phyloP scores from a whole-genome alignment of 2,888 invertebrate genomes.

The Microdon myrmicae region DNA sequence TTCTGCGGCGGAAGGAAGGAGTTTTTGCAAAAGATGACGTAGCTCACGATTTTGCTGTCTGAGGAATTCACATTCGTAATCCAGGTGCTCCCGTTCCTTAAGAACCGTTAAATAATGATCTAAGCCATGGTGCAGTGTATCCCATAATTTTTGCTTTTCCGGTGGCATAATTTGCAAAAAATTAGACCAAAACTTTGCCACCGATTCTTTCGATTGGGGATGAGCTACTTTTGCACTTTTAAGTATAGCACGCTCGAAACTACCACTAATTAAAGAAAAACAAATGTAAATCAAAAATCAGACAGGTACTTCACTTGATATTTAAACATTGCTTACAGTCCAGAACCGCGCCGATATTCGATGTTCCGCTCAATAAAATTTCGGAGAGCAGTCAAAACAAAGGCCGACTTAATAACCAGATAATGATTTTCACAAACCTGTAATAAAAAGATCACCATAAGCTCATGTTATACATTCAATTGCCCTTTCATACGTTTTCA shows the following conservation, averaged over 20 bases:
- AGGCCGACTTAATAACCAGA: conserved; percentile 75
- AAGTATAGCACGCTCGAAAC: conserved; percentile 22
- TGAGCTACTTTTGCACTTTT: conserved; percentile 12
- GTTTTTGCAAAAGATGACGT: conserved; percentile 74
- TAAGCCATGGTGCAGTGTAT: conserved; percentile 63
- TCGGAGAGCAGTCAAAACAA: conserved; percentile 74
- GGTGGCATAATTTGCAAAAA: conserved; percentile 72
- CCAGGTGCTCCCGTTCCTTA: conserved; percentile 73
- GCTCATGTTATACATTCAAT: background rate
- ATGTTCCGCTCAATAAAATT: conserved; percentile 71
- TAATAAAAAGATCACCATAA: conserved; percentile 2
- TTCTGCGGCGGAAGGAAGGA: conserved; percentile 65
- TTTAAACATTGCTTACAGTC: conserved; percentile 11
- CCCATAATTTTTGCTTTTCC: conserved; percentile 78
- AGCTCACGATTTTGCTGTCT: conserved; percentile 77
- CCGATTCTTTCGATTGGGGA: conserved; percentile 66
- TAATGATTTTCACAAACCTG: conserved; percentile 69
- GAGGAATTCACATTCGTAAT: conserved; percentile 73
- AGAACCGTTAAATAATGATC: conserved; percentile 64
- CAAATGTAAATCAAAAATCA: background rate
- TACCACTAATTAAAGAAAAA: conserved; percentile 16
- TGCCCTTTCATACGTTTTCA: conserved; percentile 11
- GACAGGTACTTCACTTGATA: background rate
- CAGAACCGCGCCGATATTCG: conserved; percentile 20
- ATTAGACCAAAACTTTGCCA: conserved; percentile 75